Conservation (phyloP, 2,888 invertebrate genomes). For the Neria commutata region DNA sequence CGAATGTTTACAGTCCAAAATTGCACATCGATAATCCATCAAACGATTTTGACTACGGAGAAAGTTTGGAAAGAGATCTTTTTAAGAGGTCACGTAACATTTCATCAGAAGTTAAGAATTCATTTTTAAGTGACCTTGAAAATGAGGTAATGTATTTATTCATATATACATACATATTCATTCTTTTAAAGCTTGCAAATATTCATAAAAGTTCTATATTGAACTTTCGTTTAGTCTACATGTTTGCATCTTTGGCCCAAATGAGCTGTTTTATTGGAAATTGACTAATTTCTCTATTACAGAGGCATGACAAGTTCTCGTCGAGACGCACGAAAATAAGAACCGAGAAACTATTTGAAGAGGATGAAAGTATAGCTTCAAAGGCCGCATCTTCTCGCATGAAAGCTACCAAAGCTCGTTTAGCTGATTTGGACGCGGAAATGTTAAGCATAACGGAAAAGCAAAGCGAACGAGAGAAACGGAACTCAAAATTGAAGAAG, state of each 20-base stretch:
- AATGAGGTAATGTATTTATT: too few species aligned
- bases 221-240: too few species aligned
- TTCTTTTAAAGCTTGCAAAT: too few species aligned
- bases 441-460: conserved; percentile 75
- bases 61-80: conserved; percentile 12
- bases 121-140: too few species aligned
- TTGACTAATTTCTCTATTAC: too few species aligned
- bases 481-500: conserved; percentile 73
- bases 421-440: conserved; percentile 76
- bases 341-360: conserved; percentile 11
- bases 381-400: conserved; percentile 68
- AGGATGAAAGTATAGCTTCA: not conserved
- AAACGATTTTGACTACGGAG: conserved; percentile 12
- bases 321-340: conserved; percentile 18
- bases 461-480: conserved; percentile 72
- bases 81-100: not conserved
- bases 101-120: too few species aligned
- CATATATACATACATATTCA: too few species aligned
- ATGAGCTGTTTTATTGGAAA: too few species aligned
- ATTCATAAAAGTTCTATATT: too few species aligned
- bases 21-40: conserved; percentile 16
- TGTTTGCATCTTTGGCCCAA: too few species aligned
- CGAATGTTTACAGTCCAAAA: conserved; percentile 2
- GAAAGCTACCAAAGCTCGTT: conserved; percentile 70
- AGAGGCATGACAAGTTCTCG: not conserved